These are phyloP conservation scores for Lethenteron camtschaticum DNA, from an alignment of 2,113 vertebrate species.

Conservation along the genomic window DNA sequence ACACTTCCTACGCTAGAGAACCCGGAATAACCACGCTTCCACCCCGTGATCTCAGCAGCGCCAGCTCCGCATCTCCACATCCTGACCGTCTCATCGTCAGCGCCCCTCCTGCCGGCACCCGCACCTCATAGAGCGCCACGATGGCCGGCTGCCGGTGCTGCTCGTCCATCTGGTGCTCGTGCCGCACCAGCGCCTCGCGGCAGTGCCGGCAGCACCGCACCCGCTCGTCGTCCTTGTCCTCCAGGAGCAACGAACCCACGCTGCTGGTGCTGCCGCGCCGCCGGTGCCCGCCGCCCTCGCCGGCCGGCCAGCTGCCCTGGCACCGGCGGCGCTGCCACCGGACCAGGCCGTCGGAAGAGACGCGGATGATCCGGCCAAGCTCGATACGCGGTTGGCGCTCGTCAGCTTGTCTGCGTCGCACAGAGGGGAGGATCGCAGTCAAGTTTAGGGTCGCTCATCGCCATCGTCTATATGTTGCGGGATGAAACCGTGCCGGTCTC, in stretches of 20 bases:
- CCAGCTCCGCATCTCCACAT: too few species aligned
- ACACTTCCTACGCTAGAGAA: too few species aligned
- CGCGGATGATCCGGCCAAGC: conserved; percentile 18
- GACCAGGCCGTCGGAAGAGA: conserved; percentile 31
- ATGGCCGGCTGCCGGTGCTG: conserved; percentile 47
- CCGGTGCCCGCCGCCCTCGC: conserved; percentile 13
- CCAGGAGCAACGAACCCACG: conserved; percentile 67
- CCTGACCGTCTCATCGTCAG: too few species aligned
- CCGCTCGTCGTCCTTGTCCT: conserved; percentile 73
- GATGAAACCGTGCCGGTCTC: too few species aligned
- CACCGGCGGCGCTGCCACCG: conserved; percentile 30
- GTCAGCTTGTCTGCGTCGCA: conserved; percentile 49
- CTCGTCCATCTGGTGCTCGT: conserved; percentile 71
- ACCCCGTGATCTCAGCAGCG: too few species aligned
- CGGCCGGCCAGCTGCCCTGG: conserved; percentile 25
- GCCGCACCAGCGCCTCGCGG: conserved; percentile 55
- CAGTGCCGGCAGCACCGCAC: conserved; percentile 82
- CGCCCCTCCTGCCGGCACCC: too few species aligned
- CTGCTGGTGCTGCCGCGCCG: conserved; percentile 65
- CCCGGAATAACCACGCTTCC: too few species aligned
- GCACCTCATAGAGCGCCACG: conserved; percentile 60
- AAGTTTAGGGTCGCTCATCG: too few species aligned
- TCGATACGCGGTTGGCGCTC: conserved; percentile 41
- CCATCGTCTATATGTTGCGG: too few species aligned
- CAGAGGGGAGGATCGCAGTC: neutral